Evolutionary conservation across 2,888 invertebrate genomes (phyloP).

Genomic region (Noctua janthe): DNA sequence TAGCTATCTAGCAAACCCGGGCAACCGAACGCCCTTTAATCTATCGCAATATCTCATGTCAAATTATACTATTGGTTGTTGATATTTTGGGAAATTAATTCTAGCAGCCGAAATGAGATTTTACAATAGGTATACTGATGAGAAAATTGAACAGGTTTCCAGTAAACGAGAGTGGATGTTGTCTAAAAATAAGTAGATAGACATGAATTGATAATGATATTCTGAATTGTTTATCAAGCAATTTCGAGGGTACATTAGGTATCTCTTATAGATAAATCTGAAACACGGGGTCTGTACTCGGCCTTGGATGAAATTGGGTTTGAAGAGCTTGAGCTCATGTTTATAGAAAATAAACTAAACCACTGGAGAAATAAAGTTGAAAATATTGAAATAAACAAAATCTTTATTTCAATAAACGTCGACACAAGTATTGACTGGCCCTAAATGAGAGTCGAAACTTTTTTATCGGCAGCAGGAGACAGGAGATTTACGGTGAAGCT

Average conservation of each 20-base stretch:
- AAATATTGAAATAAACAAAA: conserved; percentile 1
- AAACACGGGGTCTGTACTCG: background rate
- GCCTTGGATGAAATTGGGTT: background rate
- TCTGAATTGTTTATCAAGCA: conserved; percentile 50
- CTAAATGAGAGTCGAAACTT: conserved; percentile 73
- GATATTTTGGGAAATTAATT: conserved; percentile 41
- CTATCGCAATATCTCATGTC: conserved; percentile 42
- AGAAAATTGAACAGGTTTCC: conserved; percentile 41
- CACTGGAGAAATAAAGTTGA: background rate
- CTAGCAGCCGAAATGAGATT: conserved; percentile 41
- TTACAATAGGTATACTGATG: conserved; percentile 26
- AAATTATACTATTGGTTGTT: conserved; percentile 31
- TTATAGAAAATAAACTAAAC: conserved; percentile 4
- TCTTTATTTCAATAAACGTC: conserved; percentile 23
- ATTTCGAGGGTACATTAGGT: conserved; percentile 39
- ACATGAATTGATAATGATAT: conserved; percentile 37
- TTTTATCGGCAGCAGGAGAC: conserved; percentile 75
- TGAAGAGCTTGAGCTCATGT: conserved; percentile 4
- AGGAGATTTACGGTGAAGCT: conserved; percentile 70
- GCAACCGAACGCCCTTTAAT: conserved; percentile 29
- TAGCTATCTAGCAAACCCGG: background rate
- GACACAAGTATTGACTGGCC: conserved; percentile 66
- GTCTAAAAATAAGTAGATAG: conserved; percentile 40
- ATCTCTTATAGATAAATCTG: conserved; percentile 24
- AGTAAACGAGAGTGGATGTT: conserved; percentile 21